Evolutionary conservation across 1,140 invertebrate genomes (phyloP).

Genomic region (Formica exsecta): DNA sequence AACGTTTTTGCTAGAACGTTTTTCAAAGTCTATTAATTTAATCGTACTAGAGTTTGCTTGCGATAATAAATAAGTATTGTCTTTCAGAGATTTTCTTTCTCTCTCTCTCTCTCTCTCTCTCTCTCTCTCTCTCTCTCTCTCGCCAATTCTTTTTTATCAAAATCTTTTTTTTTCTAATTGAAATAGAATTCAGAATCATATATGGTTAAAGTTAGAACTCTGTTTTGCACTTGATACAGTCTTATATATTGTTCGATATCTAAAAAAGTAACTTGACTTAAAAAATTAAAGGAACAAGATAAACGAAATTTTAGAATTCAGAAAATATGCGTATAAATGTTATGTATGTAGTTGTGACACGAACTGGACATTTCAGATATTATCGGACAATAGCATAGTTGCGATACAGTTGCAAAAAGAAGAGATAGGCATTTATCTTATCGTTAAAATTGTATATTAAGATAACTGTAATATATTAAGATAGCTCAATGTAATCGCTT

Average conservation of each 20-base stretch:
- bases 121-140: too few relatives aligned
- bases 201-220: neutral
- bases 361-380: neutral
- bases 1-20: neutral
- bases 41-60: neutral
- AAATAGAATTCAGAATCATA: neutral
- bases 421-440: conserved; percentile 32
- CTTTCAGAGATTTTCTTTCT: neutral
- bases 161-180: conserved; percentile 4
- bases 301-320: neutral
- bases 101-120: too few relatives aligned
- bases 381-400: conserved; percentile 22
- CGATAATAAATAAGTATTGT: neutral
- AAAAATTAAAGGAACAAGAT: neutral
- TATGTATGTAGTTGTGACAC: neutral
- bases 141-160: neutral
- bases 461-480: neutral
- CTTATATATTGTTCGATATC: neutral
- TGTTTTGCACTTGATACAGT: neutral
- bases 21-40: neutral
- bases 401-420: neutral
- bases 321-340: neutral
- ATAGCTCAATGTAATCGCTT: conserved; percentile 18
- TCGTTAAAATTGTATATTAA: conserved; percentile 11
- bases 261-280: neutral